A percentile compares a stretch with the other conserved stretches of the same genome.
These are phyloP conservation scores for Germaria angustata DNA, from an alignment of 2,888 invertebrate genomes.

Conservation along the genomic window DNA sequence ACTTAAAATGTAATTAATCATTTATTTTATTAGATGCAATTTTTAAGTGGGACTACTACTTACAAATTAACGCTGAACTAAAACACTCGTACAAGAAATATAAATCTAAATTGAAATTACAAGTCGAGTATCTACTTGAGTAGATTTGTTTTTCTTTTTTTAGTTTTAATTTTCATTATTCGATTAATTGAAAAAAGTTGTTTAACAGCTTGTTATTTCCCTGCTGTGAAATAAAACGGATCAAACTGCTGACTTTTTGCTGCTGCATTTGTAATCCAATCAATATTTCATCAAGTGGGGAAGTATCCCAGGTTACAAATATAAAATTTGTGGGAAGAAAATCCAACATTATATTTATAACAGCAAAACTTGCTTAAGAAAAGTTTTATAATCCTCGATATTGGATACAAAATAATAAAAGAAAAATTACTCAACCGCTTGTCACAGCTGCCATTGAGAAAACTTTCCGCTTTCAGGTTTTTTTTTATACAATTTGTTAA, in stretches of 20 bases:
- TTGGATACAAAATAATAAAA: no score
- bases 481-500: constrained; percentile 32
- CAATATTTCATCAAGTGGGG: constrained; percentile 20
- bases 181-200: constrained; percentile 61
- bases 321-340: background rate
- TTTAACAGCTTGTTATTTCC: constrained; percentile 49
- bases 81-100: constrained; percentile 15
- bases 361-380: no score
- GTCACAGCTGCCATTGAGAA: background rate
- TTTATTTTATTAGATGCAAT: constrained; percentile 65
- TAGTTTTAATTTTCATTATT: constrained; percentile 26
- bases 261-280: constrained; percentile 26
- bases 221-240: constrained; percentile 29
- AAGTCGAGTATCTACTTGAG: constrained; percentile 17
- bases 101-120: constrained; percentile 23
- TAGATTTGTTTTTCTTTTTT: background rate
- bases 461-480: constrained; percentile 16
- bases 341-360: background rate
- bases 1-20: constrained; percentile 66
- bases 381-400: no score
- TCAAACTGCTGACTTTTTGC: constrained; percentile 32
- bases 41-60: constrained; percentile 58
- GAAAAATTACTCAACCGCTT: no score
- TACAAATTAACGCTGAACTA: constrained; percentile 59
- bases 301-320: background rate